Evolutionary conservation across 2,888 invertebrate species (phyloP).

Genomic region (Eupithecia abbreviata): DNA sequence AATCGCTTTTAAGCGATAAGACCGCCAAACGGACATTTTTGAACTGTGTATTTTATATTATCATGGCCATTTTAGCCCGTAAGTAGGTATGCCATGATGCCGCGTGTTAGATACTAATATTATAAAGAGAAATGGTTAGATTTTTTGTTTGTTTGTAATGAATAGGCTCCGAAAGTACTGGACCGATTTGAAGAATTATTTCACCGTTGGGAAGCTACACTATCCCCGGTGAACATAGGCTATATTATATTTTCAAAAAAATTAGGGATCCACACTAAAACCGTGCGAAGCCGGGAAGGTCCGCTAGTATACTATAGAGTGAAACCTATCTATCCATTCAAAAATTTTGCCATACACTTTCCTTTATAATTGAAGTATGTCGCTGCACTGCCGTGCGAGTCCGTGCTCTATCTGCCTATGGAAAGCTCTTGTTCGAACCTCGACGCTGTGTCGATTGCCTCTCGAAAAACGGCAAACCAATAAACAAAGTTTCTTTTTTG

Average conservation of each 20-base stretch:
- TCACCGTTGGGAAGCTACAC: too few species aligned
- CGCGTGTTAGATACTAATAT: background rate
- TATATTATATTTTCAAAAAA: too few species aligned
- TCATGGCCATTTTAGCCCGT: background rate
- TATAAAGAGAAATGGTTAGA: too few species aligned
- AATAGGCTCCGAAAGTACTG: too few species aligned
- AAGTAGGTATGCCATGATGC: background rate
- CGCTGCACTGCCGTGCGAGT: slow-evolving; percentile 26
- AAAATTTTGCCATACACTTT: background rate
- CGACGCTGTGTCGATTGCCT: slow-evolving; percentile 50
- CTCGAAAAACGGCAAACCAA: slow-evolving; percentile 45
- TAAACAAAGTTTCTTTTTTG: slow-evolving; percentile 32
- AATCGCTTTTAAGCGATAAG: too few species aligned
- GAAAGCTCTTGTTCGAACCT: slow-evolving; percentile 49
- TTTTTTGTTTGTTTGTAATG: too few species aligned
- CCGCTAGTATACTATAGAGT: background rate
- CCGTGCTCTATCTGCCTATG: slow-evolving; percentile 64
- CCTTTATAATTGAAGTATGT: slow-evolving; percentile 29
- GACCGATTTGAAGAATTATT: too few species aligned
- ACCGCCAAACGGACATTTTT: too few species aligned
- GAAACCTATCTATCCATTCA: background rate
- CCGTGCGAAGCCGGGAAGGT: too few species aligned
- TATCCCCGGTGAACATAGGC: too few species aligned
- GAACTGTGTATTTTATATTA: too few species aligned
- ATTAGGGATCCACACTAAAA: too few species aligned